Evolutionary conservation across 2,797 vertebrate genomes (phyloP), one percentile per base, ranked within the genome.

Genomic region (Taenioides sp.): DNA sequence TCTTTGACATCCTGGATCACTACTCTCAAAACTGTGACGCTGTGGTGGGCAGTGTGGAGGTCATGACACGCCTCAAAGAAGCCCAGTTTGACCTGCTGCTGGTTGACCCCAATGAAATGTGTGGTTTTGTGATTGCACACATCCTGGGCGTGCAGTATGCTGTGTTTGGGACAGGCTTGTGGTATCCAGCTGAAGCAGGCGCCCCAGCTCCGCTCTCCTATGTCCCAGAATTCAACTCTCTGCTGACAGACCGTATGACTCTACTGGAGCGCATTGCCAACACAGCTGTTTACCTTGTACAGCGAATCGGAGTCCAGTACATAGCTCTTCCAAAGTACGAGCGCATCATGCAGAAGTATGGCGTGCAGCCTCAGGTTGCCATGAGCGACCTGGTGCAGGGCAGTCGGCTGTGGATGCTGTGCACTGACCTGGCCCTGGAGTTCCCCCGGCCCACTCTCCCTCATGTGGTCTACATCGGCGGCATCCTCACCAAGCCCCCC

Each of bases 71-170:
- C 61, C 93, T 99, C 79, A 96, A 95, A 82, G 93, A 92, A 69
- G 96, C 96, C 69, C 90, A 92, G 34, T 99, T 99, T 84, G 97
- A 99, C 90, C 92, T 99, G 78, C 92, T 99, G 78, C 94, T 99
- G 34, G 97, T 99, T 68, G 98, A 99, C 91, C 97, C 98, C 12
- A 99, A 99, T 31, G 98, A 99, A 90, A 99, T 99, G 96, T 99
- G 98, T 79, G 98, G 98, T 74, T 98, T 99, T 89, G 95, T 99
- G 76, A 94, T 99, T 67, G 98, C 97, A 70, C 97, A 98, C 69
- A 95, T 99, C 71, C 83, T 99, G 76, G 95, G 95, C 20, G 95
- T 98, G 78, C 93, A 95, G 82, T 98, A 99, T 0, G 96, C 97
- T 0, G 97, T 99, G 65, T 97, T 99, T 91, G 98, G 97, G 86